Conservation (phyloP, 2,797 vertebrate genomes). For the Ciconia nigra region DNA sequence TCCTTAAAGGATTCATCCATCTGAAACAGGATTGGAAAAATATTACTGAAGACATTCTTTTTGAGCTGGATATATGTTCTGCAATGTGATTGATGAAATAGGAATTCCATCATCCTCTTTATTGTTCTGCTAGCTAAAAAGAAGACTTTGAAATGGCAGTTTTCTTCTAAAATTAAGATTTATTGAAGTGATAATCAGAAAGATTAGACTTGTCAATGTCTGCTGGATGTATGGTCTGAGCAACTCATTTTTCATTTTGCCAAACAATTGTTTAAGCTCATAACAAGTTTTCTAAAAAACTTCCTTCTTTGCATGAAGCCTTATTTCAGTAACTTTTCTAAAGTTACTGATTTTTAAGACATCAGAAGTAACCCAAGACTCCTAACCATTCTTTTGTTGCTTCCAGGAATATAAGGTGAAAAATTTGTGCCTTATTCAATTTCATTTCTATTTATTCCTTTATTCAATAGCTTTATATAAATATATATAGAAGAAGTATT, state of each 20-base stretch:
- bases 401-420: neutral
- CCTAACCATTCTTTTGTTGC: neutral
- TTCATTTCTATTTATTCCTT: neutral
- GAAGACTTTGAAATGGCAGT: neutral
- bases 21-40: conserved; percentile 5
- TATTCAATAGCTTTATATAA: neutral
- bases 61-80: neutral
- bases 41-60: conserved; percentile 18
- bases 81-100: conserved; percentile 32
- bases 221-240: neutral
- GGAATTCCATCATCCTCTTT: conserved; percentile 15
- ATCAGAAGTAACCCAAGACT: neutral
- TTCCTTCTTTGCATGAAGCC: neutral
- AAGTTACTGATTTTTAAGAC: neutral
- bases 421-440: neutral
- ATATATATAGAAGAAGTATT: neutral
- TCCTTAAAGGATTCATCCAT: neutral
- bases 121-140: neutral
- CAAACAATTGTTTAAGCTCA: neutral
- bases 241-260: conserved; percentile 20
- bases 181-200: conserved; percentile 51
- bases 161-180: conserved; percentile 54
- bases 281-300: neutral
- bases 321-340: neutral
- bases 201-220: conserved; percentile 37